phyloP scores from a whole-genome alignment of 2,797 vertebrate genomes.

The Sebastolobus altivelis region DNA sequence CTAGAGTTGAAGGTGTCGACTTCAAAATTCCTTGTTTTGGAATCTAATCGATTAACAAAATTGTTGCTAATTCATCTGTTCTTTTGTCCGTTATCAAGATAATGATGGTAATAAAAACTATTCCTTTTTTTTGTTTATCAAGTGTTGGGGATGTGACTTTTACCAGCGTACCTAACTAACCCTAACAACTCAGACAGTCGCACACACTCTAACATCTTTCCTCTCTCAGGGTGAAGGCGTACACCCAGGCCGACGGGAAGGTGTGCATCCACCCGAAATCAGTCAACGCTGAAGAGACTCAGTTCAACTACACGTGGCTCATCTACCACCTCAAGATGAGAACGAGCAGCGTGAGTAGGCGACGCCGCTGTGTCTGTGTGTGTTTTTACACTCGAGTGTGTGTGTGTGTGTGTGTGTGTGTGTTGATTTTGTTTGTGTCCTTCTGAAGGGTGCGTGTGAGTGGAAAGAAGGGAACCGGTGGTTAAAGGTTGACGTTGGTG shows the following conservation, averaged over 20 bases:
- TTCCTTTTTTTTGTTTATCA: neutral
- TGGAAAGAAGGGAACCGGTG: conserved; percentile 18
- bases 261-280: conserved; percentile 98
- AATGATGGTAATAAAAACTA: neutral
- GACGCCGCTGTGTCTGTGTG: too few species aligned
- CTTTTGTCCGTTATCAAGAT: too few species aligned
- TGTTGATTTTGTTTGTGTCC: conserved; percentile 10
- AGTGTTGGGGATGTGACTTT: neutral
- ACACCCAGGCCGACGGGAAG: conserved; percentile 94
- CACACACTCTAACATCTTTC: neutral
- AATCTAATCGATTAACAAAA: too few species aligned
- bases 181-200: neutral
- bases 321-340: conserved; percentile 99
- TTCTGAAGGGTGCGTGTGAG: conserved; percentile 24
- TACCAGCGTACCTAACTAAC: neutral
- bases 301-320: conserved; percentile 96
- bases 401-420: neutral
- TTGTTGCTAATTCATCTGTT: too few species aligned
- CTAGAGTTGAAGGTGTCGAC: too few species aligned
- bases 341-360: conserved; percentile 91
- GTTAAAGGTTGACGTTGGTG: conserved; percentile 69
- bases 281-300: conserved; percentile 93
- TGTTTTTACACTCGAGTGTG: neutral
- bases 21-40: too few species aligned
- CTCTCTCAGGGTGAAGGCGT: conserved; percentile 90